Percentiles rank a stretch among this genome's conserved stretches.
Evolutionary conservation across 2,113 vertebrate genomes (phyloP).

Genomic region (Leiothrix lutea): DNA sequence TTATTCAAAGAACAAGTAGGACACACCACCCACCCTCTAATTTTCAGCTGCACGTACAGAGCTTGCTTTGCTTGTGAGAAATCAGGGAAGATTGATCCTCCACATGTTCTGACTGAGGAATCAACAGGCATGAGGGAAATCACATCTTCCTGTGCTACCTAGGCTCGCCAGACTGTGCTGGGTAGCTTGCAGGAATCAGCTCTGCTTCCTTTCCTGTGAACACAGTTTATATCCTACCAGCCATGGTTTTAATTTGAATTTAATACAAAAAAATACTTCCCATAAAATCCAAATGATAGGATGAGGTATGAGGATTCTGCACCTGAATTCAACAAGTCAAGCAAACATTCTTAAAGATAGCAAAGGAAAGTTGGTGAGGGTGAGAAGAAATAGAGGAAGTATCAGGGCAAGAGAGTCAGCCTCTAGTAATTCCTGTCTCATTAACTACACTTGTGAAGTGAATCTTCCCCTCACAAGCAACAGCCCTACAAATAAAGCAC

Average conservation of each 20-base stretch:
- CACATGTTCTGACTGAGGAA: not conserved
- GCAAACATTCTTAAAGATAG: not conserved
- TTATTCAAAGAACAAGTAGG: slow-evolving; percentile 8
- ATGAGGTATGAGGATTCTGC: not conserved
- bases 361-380: not conserved
- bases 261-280: not conserved
- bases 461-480: not conserved
- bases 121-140: not conserved
- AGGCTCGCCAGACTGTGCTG: not conserved
- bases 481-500: not conserved
- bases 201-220: not conserved
- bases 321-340: not conserved
- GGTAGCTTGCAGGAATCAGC: not conserved
- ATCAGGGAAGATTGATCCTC: not conserved
- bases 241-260: not conserved
- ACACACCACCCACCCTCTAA: not conserved
- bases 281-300: not conserved
- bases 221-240: not conserved
- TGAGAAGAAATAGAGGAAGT: not conserved
- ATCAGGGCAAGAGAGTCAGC: not conserved
- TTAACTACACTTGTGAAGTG: not conserved
- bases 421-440: not conserved
- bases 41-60: not conserved
- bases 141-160: not conserved
- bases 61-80: not conserved